Conservation (phyloP, 2,888 invertebrate genomes). For the Lydus trimaculatus region DNA sequence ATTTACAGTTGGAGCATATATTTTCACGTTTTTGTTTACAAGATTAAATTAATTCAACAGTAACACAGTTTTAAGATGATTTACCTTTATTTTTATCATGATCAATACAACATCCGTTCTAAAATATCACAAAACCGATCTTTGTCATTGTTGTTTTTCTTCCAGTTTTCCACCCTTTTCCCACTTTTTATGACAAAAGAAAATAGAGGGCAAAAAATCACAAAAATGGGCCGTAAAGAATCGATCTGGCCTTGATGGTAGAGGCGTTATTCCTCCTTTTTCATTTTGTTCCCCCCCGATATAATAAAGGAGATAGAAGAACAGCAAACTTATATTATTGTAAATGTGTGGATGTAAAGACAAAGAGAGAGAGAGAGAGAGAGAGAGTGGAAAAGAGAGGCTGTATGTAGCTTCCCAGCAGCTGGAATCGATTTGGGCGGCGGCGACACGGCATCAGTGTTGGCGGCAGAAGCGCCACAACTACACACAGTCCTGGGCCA, state of each 20-base stretch:
- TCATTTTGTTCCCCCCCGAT: too few relatives aligned
- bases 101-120: too few relatives aligned
- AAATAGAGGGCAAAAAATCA: not conserved
- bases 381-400: not conserved
- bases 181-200: not conserved
- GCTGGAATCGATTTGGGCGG: constrained; percentile 36
- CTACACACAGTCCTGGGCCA: constrained; percentile 37
- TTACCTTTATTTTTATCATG: too few relatives aligned
- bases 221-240: not conserved
- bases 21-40: not conserved
- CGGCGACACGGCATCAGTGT: constrained; percentile 15
- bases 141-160: too few relatives aligned
- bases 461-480: constrained; percentile 36
- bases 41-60: not conserved
- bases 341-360: not conserved
- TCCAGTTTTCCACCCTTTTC: not conserved
- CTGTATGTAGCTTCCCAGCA: constrained; percentile 23
- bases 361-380: not conserved
- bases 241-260: not conserved
- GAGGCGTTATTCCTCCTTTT: too few relatives aligned
- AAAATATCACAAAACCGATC: too few relatives aligned
- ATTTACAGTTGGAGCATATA: not conserved
- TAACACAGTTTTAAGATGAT: too few relatives aligned
- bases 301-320: too few relatives aligned
- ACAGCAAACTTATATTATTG: not conserved